A percentile compares a stretch with the other conserved stretches of the same genome.
phyloP scores from a whole-genome alignment of 2,888 invertebrate species.

The Liopterus haemorrhoidalis region DNA sequence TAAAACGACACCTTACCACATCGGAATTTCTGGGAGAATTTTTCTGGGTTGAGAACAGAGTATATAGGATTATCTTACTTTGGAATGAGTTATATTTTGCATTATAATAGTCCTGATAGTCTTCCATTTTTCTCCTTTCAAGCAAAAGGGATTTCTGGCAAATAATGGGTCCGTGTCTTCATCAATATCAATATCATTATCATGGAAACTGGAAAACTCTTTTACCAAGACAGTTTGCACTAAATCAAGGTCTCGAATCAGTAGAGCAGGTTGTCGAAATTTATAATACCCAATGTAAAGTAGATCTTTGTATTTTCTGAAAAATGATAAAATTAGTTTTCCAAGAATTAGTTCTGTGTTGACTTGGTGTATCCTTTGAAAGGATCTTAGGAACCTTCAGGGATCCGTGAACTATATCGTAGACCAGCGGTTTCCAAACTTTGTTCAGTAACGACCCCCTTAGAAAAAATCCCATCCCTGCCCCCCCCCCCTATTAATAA shows the following conservation, averaged over 20 bases:
- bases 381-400: no score
- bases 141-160: slow-evolving; percentile 42
- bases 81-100: slow-evolving; percentile 45
- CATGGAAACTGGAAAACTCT: slow-evolving; percentile 35
- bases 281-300: slow-evolving; percentile 38
- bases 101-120: slow-evolving; percentile 45
- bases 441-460: no score
- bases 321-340: slow-evolving; percentile 4
- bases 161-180: slow-evolving; percentile 43
- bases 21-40: no score
- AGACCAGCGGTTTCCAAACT: no score
- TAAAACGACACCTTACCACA: no score
- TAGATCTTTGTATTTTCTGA: slow-evolving; percentile 15
- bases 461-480: no score
- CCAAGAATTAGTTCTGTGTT: no score
- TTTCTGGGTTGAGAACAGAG: no score
- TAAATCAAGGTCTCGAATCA: slow-evolving; percentile 38
- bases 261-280: slow-evolving; percentile 32
- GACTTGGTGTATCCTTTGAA: no score
- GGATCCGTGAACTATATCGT: no score
- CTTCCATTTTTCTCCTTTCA: slow-evolving; percentile 46
- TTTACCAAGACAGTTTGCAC: slow-evolving; percentile 39
- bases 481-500: no score
- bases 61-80: no score
- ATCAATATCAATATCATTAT: slow-evolving; percentile 37